phyloP scores from a whole-genome alignment of 2,888 invertebrate genomes.

The Zaprionus lineosus region DNA sequence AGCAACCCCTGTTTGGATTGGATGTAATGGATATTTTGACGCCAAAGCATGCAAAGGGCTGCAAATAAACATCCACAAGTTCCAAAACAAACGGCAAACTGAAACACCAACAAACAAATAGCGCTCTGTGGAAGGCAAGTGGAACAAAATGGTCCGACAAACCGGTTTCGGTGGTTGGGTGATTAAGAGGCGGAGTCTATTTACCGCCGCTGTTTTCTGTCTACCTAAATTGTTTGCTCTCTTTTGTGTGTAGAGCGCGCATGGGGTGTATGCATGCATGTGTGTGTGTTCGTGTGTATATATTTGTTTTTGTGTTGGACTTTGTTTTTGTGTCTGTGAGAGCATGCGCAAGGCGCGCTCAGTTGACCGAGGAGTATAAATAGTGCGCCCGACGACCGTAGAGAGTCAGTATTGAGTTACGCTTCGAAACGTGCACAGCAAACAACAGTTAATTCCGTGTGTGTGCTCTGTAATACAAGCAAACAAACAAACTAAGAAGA shows the following conservation, averaged over 20 bases:
- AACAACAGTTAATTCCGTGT: conserved; percentile 36
- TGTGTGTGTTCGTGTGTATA: conserved; percentile 2
- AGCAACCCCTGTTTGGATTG: conserved; percentile 79
- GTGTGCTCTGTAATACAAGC: conserved; percentile 17
- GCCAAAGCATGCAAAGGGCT: conserved; percentile 76
- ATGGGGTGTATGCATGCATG: conserved; percentile 18
- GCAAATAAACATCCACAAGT: conserved; percentile 80
- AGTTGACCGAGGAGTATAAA: conserved; percentile 69
- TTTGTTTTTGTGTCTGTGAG: conserved; percentile 13
- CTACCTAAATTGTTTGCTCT: conserved; percentile 22
- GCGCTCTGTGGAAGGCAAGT: conserved; percentile 43
- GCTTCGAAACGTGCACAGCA: conserved; percentile 51
- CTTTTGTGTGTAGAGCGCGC: conserved; percentile 3
- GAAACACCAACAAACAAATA: conserved; percentile 37
- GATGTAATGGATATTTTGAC: conserved; percentile 82
- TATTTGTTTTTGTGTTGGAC: background rate
- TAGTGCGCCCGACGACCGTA: conserved; percentile 51
- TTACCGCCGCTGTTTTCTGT: conserved; percentile 1
- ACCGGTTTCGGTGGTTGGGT: conserved; percentile 34
- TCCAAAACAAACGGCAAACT: conserved; percentile 60
- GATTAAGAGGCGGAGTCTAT: conserved; percentile 69
- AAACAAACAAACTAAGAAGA: conserved; percentile 13
- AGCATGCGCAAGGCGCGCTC: conserved; percentile 18
- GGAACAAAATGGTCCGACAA: conserved; percentile 70
- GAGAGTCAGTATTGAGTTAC: conserved; percentile 75